Evolutionary conservation across 2,888 invertebrate species (phyloP).

Genomic region (Cantharis nigra): DNA sequence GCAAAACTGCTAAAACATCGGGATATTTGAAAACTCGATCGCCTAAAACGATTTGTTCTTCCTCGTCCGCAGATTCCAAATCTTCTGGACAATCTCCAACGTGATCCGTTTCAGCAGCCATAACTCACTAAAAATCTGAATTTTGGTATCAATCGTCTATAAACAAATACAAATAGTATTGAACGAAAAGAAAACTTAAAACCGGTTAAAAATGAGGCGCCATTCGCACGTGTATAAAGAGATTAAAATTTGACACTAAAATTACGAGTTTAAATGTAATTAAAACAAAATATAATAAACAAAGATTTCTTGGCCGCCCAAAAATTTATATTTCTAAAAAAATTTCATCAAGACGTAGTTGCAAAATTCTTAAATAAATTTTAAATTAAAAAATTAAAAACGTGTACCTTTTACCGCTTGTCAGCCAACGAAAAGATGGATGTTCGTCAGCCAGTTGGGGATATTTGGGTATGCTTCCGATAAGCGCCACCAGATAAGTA

Average conservation of each 20-base stretch:
- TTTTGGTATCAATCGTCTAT: background rate
- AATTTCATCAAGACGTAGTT: background rate
- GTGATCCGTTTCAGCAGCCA: conserved; percentile 69
- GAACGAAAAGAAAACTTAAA: conserved; percentile 2
- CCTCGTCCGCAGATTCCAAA: conserved; percentile 69
- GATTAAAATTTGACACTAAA: conserved; percentile 29
- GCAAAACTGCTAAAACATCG: conserved; percentile 64
- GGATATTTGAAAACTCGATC: conserved; percentile 55
- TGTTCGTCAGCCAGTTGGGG: background rate
- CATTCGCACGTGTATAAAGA: conserved; percentile 32
- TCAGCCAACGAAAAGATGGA: conserved; percentile 40
- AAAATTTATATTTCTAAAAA: background rate
- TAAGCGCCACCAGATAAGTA: background rate
- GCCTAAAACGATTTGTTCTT: conserved; percentile 52
- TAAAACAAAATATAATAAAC: conserved; percentile 29
- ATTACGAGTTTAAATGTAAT: conserved; percentile 29
- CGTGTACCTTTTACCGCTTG: conserved; percentile 42
- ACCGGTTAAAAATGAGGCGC: conserved; percentile 16
- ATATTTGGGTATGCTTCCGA: background rate
- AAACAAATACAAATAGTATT: background rate
- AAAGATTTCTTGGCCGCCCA: conserved; percentile 21
- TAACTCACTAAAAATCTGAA: conserved; percentile 47
- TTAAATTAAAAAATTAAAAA: conserved; percentile 18
- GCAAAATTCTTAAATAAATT: background rate
- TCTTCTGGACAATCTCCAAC: conserved; percentile 69